Conservation (phyloP, 2,797 vertebrate genomes). For the Chelonia mydas region DNA sequence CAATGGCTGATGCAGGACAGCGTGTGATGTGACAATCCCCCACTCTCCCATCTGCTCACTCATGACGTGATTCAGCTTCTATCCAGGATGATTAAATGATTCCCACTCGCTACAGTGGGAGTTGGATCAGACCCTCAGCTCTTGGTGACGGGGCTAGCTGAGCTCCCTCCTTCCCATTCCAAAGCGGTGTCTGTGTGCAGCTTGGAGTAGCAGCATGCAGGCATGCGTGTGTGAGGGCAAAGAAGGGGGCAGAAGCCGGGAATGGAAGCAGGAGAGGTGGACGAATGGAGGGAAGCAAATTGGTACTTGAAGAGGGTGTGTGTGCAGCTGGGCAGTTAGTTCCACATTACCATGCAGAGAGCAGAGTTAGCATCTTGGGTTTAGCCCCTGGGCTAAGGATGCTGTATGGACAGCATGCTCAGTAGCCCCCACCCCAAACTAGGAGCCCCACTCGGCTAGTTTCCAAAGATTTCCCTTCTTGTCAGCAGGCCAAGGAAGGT, state of each 20-base stretch:
- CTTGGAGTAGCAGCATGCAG: background rate
- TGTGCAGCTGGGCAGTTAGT: background rate
- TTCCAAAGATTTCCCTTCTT: background rate
- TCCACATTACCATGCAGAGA: background rate
- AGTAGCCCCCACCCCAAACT: background rate
- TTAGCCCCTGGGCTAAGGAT: background rate
- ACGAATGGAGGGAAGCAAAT: background rate
- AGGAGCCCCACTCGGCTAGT: accelerated
- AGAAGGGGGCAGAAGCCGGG: background rate
- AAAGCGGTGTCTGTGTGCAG: background rate
- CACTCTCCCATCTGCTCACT: background rate
- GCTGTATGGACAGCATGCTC: background rate
- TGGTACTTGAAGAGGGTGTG: background rate
- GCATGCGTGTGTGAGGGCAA: accelerated
- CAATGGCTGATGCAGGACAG: background rate
- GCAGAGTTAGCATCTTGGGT: background rate
- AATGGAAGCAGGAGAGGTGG: background rate
- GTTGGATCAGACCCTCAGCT: background rate
- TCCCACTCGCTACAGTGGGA: background rate
- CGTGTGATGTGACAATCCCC: accelerated
- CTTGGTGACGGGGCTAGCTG: background rate
- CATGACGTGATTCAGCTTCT: background rate
- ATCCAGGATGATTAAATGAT: background rate
- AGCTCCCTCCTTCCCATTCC: background rate
- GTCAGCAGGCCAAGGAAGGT: background rate